Percentiles rank a stretch among this genome's conserved stretches.
phyloP scores from a whole-genome alignment of 2,797 vertebrate species.

The Acrossocheilus wenchowensis region DNA sequence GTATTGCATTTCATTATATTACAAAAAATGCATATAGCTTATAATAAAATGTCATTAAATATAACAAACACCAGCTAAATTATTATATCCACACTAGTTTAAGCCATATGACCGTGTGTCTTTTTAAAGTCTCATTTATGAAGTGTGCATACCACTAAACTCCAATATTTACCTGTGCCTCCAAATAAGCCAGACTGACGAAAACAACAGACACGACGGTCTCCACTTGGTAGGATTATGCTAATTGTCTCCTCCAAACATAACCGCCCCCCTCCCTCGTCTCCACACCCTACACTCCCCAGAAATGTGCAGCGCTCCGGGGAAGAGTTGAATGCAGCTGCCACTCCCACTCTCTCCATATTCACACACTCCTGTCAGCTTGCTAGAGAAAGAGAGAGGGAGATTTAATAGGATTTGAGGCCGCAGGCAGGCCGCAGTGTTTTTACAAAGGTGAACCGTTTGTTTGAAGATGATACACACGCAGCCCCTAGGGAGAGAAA shows the following conservation, averaged over 20 bases:
- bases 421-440: constrained; percentile 58
- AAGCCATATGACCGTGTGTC: constrained; percentile 8
- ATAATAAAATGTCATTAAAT: not conserved
- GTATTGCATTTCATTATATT: not conserved
- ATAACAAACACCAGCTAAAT: not conserved
- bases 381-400: constrained; percentile 47
- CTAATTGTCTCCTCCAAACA: constrained; percentile 66
- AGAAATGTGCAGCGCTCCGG: constrained; percentile 50
- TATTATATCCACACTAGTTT: not conserved
- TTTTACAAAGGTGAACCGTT: constrained; percentile 68
- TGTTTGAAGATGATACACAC: constrained; percentile 67
- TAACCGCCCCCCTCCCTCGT: constrained; percentile 52
- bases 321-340: constrained; percentile 48
- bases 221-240: constrained; percentile 65
- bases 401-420: constrained; percentile 69
- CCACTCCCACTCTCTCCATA: constrained; percentile 60
- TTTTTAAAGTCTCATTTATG: not conserved
- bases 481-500: constrained; percentile 50
- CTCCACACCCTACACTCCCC: constrained; percentile 53
- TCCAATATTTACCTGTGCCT: constrained; percentile 32
- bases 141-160: constrained; percentile 13
- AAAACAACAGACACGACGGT: constrained; percentile 46
- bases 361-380: constrained; percentile 55
- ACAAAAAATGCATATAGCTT: not conserved
- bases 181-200: not conserved